phyloP scores from a whole-genome alignment of 2,797 vertebrate genomes.

The Rallus crepitans region DNA sequence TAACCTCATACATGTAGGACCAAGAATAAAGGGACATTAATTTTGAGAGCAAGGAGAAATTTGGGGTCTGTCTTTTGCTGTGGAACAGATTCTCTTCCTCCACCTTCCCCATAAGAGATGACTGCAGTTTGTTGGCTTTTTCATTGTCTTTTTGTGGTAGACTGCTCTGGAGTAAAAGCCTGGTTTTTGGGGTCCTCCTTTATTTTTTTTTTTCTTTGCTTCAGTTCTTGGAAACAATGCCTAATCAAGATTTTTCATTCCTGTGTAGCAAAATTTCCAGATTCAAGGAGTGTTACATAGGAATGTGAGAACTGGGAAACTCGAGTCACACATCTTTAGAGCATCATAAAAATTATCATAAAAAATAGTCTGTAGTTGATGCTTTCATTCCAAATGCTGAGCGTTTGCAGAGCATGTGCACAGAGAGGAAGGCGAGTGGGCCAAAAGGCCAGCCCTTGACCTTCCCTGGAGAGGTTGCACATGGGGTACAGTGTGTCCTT shows the following conservation, averaged over 20 bases:
- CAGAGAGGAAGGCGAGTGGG: background rate
- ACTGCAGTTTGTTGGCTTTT: background rate
- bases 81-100: background rate
- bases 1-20: rapidly evolving
- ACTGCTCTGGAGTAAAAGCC: background rate
- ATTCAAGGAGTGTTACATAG: background rate
- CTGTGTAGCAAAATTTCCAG: background rate
- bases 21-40: background rate
- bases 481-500: rapidly evolving
- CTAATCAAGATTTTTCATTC: background rate
- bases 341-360: background rate
- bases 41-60: background rate
- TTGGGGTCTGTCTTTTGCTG: background rate
- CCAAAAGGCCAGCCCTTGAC: background rate
- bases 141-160: background rate
- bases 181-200: background rate
- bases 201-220: background rate
- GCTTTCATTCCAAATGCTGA: background rate
- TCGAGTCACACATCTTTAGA: background rate
- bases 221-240: background rate
- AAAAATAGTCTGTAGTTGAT: background rate
- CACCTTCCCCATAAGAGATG: background rate
- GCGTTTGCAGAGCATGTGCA: background rate
- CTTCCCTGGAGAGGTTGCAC: background rate
- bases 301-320: background rate